Evolutionary conservation across 2,888 invertebrate species (phyloP).

Genomic region (Synergus itoensis): DNA sequence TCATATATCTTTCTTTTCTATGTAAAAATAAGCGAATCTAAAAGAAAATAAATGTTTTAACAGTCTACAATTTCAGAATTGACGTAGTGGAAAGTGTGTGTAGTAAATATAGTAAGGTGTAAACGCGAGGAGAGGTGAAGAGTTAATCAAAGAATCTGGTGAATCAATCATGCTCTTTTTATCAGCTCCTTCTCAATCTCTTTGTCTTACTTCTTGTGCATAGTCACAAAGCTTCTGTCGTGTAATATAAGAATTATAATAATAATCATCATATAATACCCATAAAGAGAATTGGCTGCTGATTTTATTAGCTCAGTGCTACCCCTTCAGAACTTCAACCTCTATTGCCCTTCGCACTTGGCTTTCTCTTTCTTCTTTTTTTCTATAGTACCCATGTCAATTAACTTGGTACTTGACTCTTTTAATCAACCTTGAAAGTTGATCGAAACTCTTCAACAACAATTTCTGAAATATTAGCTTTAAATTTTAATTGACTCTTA

Average conservation of each 20-base stretch:
- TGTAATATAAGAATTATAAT: neutral
- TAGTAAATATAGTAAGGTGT: neutral
- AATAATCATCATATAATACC: neutral
- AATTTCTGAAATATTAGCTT: too few relatives aligned
- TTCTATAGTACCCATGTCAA: neutral
- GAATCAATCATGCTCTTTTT: conserved; percentile 2
- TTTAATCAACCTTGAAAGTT: neutral
- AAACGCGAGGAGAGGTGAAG: neutral
- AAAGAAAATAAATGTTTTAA: too few relatives aligned
- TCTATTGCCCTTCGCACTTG: neutral
- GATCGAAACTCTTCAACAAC: too few relatives aligned
- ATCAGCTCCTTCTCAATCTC: neutral
- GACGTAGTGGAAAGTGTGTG: neutral
- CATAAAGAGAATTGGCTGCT: conserved; percentile 17
- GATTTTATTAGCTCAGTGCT: conserved; percentile 9
- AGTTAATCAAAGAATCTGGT: conserved; percentile 4
- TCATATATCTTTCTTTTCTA: too few relatives aligned
- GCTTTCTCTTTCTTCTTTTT: neutral
- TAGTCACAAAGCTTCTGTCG: neutral
- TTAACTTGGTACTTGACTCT: neutral
- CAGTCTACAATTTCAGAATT: too few relatives aligned
- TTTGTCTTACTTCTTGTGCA: neutral
- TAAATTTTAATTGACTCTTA: too few relatives aligned
- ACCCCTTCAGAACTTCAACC: neutral
- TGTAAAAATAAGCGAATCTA: too few relatives aligned